Evolutionary conservation across 2,113 vertebrate species (phyloP).

Genomic region (Cichladusa arquata): DNA sequence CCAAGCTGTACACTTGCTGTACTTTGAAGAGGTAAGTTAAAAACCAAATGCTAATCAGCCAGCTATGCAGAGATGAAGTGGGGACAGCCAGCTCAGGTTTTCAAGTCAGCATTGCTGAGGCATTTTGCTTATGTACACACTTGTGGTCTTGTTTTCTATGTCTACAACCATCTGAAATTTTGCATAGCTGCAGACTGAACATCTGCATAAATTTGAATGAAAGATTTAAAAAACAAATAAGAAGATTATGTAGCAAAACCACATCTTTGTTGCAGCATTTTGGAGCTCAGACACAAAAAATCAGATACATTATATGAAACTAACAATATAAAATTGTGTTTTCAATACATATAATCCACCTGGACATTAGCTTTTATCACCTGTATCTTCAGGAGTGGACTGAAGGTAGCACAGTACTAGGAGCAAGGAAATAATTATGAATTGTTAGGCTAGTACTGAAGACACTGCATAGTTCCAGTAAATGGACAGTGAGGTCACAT

Average conservation of each 20-base stretch:
- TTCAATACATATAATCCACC: not conserved
- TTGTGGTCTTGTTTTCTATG: not conserved
- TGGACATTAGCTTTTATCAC: not conserved
- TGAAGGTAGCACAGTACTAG: not conserved
- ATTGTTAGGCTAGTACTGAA: not conserved
- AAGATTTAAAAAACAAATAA: slow-evolving; percentile 33
- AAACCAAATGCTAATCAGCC: slow-evolving; percentile 31
- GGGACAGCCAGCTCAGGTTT: slow-evolving; percentile 45
- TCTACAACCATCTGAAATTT: slow-evolving; percentile 36
- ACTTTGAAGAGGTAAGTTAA: slow-evolving; percentile 46
- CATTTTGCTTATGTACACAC: slow-evolving; percentile 55
- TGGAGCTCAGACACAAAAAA: slow-evolving; percentile 23
- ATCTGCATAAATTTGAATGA: slow-evolving; percentile 51
- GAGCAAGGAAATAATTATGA: not conserved
- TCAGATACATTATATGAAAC: not conserved
- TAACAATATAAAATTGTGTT: not conserved
- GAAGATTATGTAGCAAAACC: slow-evolving; percentile 45
- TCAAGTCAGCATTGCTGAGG: slow-evolving; percentile 10
- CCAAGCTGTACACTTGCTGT: not conserved
- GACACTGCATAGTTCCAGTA: not conserved
- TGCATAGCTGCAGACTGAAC: slow-evolving; percentile 48
- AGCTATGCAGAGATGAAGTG: not conserved
- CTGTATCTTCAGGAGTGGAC: not conserved
- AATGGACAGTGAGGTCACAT: not conserved
- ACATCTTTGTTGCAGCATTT: slow-evolving; percentile 28